Percentiles rank a stretch among this genome's conserved stretches.
phyloP scores from a whole-genome alignment of 2,888 invertebrate genomes.

The Nephrotoma appendiculata region DNA sequence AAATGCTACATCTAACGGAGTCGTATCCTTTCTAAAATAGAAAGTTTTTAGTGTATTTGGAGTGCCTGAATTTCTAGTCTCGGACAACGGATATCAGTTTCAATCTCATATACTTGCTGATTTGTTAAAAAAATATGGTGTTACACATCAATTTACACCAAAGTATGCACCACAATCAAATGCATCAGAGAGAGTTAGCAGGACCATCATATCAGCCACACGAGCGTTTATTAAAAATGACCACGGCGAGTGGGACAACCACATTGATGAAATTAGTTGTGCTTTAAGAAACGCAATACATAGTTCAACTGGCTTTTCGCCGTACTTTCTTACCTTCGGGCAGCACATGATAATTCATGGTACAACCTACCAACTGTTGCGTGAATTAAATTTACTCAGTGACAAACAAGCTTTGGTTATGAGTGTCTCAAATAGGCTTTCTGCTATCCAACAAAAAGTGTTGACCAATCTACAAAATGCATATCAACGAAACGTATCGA shows the following conservation, averaged over 20 bases:
- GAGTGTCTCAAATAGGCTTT: neutral
- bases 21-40: neutral
- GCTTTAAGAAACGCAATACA: neutral
- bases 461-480: neutral
- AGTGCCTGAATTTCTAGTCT: neutral
- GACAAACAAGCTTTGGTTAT: neutral
- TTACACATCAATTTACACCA: neutral
- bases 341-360: neutral
- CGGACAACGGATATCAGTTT: neutral
- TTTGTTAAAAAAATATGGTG: neutral
- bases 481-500: neutral
- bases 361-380: neutral
- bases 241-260: neutral
- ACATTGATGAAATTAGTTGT: neutral
- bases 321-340: neutral
- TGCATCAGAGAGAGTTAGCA: neutral
- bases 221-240: neutral
- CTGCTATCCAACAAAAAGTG: neutral
- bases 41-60: neutral
- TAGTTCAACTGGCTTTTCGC: neutral
- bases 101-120: neutral
- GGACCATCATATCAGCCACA: neutral
- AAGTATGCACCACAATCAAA: neutral
- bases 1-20: neutral
- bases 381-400: neutral